These are phyloP conservation scores for Xestia sexstrigata DNA, from an alignment of 2,888 invertebrate species.

Conservation along the genomic window DNA sequence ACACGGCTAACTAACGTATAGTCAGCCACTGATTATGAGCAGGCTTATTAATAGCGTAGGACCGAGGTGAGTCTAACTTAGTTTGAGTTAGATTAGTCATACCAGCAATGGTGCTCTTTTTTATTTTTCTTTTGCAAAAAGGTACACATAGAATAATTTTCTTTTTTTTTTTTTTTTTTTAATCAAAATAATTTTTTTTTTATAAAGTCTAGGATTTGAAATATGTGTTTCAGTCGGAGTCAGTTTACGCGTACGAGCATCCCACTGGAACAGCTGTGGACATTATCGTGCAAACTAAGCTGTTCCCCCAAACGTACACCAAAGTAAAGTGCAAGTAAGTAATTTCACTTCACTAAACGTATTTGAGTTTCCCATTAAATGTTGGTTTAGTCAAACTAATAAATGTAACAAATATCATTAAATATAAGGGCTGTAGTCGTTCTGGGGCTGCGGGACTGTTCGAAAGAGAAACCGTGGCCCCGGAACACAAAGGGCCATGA, in stretches of 20 bases:
- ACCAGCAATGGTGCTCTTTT: not conserved
- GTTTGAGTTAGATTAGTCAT: not conserved
- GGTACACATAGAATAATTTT: not conserved
- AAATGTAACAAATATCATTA: not conserved
- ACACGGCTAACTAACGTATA: too few relatives aligned
- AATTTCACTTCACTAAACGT: too few relatives aligned
- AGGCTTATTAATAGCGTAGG: not conserved
- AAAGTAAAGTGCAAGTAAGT: constrained; percentile 57
- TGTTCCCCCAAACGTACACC: constrained; percentile 40
- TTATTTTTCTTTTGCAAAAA: not conserved
- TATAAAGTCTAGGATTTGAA: not conserved
- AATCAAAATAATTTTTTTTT: not conserved
- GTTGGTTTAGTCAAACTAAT: not conserved
- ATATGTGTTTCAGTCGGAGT: constrained; percentile 38
- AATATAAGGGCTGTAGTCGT: not conserved
- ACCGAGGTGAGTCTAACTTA: not conserved
- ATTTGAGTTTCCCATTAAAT: not conserved
- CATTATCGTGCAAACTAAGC: constrained; percentile 49
- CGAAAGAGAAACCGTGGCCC: too few relatives aligned
- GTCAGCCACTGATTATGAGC: not conserved
- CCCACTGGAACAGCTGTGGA: not conserved
- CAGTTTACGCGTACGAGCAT: not conserved
- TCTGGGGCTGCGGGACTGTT: too few relatives aligned
- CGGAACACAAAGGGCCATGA: too few relatives aligned
- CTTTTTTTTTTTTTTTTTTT: not conserved